Base-by-base conservation (phyloP, 2,797 vertebrate genomes). In the Heterohyrax brucei region DNA sequence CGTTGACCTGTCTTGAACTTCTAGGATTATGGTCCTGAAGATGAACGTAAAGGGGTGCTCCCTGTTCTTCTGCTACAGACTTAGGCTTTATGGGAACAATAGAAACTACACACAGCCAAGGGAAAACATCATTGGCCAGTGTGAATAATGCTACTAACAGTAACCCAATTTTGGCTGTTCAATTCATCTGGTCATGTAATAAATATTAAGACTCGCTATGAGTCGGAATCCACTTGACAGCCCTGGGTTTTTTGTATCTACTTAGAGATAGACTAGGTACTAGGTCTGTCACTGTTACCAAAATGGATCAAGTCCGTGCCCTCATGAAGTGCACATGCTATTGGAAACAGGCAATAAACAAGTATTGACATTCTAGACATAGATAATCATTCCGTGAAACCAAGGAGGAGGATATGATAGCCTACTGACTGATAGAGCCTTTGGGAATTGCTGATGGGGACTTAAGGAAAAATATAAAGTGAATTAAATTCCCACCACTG, bases 371-470 rank as follows among this genome's bases (percentile, higher is more conserved):
- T 75, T 75, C 50, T 33, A 46, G 75, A 68, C 56, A 83, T 50
- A 95, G 21, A 92, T 28, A 64, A 87, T 72, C 33, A 83, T 75
- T 96, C 59, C 61, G 56, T 93, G 77, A 95, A 81, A 95, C 39
- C 72, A 61, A 83, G 22, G 7, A 89, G 26, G n/a, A 70, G 21
- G 78, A 88, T 24, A 16, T 62, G 64, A 72, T 80, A 80, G 12
- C 82, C 64, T 44, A 53, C 30, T 85, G 66, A 64, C 13, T 73
- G 75, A 88, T 0, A 68, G 26, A 10, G 46, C 44, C 53, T 86
- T 92, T 14, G 76, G 72, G n/a, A 9, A 84, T 0, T 8, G 62
- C 50, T 95, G 53, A 79, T 75, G 92, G 75, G 68, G n/a, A 81
- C 39, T 95, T 95, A 44, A 1, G 44, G 83, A 94, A 61, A 97